phyloP scores from a whole-genome alignment of 2,113 vertebrate genomes.

The Loxodonta africana region DNA sequence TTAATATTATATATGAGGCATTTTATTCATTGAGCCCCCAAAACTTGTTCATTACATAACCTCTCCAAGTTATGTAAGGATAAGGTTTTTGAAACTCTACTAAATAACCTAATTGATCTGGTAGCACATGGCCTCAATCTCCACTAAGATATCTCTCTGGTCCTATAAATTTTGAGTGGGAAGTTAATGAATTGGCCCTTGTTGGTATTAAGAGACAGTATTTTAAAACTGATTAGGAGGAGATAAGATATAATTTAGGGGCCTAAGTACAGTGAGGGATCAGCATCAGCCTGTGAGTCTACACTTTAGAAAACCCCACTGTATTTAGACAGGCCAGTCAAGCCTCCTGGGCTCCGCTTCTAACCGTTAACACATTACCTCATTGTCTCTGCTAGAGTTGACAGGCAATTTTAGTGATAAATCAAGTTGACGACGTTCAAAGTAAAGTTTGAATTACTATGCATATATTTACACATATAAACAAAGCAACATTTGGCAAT shows the following conservation, averaged over 20 bases:
- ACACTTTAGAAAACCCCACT: background rate
- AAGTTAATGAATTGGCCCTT: constrained; percentile 11
- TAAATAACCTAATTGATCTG: constrained; percentile 17
- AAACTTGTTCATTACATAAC: background rate
- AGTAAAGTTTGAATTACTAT: constrained; percentile 77
- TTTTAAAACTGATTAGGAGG: constrained; percentile 49
- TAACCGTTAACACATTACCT: constrained; percentile 62
- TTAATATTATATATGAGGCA: background rate
- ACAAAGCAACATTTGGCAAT: constrained; percentile 79
- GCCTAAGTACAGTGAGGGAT: background rate
- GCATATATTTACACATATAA: constrained; percentile 81
- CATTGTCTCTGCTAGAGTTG: constrained; percentile 56
- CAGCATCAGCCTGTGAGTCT: constrained; percentile 8
- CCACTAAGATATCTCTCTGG: background rate
- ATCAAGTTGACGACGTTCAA: constrained; percentile 77
- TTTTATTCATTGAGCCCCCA: background rate
- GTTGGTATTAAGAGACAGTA: background rate
- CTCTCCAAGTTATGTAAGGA: background rate
- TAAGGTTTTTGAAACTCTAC: background rate
- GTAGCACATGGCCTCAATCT: background rate
- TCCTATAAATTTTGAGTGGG: background rate
- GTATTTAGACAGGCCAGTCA: constrained; percentile 29
- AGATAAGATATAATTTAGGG: background rate
- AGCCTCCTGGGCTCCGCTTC: constrained; percentile 32
- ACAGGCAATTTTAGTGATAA: constrained; percentile 78